Percentiles rank a stretch among this genome's conserved stretches.
Evolutionary conservation across 2,797 vertebrate genomes (phyloP).

Genomic region (Ispidina picta): DNA sequence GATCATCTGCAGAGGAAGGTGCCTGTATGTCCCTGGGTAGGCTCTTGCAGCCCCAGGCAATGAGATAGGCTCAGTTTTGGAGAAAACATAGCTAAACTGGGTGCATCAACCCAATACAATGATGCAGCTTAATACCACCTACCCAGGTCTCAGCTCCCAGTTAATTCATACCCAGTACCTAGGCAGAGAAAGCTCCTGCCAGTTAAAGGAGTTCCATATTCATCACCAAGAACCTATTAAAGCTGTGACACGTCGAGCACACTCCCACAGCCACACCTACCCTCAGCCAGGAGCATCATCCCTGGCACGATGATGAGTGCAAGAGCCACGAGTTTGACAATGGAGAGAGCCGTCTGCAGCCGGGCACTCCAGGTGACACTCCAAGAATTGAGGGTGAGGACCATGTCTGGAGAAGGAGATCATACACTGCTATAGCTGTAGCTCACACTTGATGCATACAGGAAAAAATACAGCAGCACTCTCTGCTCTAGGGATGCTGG

Average conservation of each 20-base stretch:
- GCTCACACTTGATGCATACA: accelerated
- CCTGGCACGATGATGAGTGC: constrained; percentile 70
- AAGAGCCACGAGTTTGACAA: constrained; percentile 65
- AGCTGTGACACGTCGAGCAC: accelerated
- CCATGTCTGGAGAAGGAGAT: constrained; percentile 40
- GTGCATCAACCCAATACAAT: background rate
- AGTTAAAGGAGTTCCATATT: background rate
- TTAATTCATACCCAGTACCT: background rate
- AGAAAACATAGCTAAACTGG: background rate
- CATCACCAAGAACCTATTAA: background rate
- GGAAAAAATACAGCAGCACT: background rate
- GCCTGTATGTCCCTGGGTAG: background rate
- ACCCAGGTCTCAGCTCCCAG: accelerated
- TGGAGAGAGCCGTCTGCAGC: constrained; percentile 55
- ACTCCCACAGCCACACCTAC: constrained; percentile 24
- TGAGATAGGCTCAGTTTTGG: background rate
- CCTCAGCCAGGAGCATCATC: constrained; percentile 70
- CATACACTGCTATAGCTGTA: background rate
- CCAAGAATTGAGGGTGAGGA: constrained; percentile 71
- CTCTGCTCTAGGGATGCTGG: background rate
- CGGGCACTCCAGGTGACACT: constrained; percentile 73
- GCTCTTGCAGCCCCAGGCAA: background rate
- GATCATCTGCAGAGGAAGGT: background rate
- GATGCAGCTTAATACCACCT: background rate
- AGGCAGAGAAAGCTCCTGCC: background rate